Base-by-base conservation (phyloP, 2,888 invertebrate genomes). In the Perithous albicinctus region DNA sequence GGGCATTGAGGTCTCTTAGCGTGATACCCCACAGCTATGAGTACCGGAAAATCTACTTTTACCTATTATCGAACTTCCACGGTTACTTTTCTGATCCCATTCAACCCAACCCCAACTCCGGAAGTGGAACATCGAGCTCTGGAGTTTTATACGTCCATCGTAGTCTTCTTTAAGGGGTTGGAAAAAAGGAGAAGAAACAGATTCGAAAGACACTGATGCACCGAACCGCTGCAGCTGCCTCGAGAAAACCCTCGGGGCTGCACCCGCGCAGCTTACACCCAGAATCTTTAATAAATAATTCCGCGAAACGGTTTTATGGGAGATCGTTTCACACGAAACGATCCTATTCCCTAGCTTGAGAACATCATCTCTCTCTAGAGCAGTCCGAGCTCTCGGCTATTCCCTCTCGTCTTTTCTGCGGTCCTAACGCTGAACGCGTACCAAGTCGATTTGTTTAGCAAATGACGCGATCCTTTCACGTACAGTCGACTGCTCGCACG, bases 41-140 rank as follows among this genome's bases (percentile, higher is more conserved):
- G 67, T n/a, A 69, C 51, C 59, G 78, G 48, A 59, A 78, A 82
- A 82, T 78, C 82, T 75, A 82, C 82, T 82, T 82, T 70, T 75
- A 64, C 75, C 78, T 75, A 82, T 82, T 78, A 82, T 75, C 70
- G 75, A 78, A 82, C 78, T 78, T 82, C 74, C 75, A 59, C 70
- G 75, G 82, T 82, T 75, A 82, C 75, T 78, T 82, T 70, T 59
- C 70, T 66, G 64, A 70, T 38, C 23, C 51, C 51, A 4, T 51
- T 20, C 5, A 32, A 7, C 38, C 1, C n/a, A n/a, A 3, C 8
- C 35, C 4, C 23, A 2, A n/a, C 5, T 23, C 6, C 38, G 38
- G 12, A 63, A 63, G 63, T 63, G 15, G 35, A 32, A 35, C 32
- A 8, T 59, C 18, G 8, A 32, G 59, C 32, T 46, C n/a, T n/a